Percentiles rank a stretch among this genome's conserved stretches.
Conservation (phyloP, 2,888 invertebrate genomes). For the Sipha maydis region DNA sequence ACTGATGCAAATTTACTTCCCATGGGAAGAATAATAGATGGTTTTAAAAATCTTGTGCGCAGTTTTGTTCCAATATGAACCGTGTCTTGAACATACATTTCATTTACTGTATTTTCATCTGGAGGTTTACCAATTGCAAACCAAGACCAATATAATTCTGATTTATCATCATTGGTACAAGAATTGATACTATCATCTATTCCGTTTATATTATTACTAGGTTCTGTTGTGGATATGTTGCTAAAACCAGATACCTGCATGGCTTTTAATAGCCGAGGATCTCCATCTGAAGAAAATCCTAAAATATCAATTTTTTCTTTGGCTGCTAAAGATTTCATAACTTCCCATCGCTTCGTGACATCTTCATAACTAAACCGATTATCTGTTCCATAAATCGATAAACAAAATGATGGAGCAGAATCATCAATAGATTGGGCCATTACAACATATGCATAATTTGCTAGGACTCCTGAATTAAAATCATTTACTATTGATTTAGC, state of each 20-base stretch:
- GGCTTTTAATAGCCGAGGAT: background rate
- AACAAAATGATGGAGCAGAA: constrained; percentile 11
- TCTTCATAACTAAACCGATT: constrained; percentile 2
- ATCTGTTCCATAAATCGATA: constrained; percentile 18
- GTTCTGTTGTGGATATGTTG: background rate
- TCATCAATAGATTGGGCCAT: constrained; percentile 13
- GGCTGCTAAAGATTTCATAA: background rate
- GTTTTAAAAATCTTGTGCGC: background rate
- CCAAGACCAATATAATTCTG: constrained; percentile 19
- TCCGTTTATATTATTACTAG: background rate
- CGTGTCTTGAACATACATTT: background rate
- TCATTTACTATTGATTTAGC: background rate
- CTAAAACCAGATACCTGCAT: background rate
- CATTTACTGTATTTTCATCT: background rate
- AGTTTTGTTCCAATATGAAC: constrained; percentile 18
- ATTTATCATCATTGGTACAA: background rate
- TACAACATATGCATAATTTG: constrained; percentile 7
- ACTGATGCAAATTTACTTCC: background rate
- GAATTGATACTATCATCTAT: no score
- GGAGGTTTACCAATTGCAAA: background rate
- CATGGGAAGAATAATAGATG: constrained; percentile 10
- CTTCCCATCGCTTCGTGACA: constrained; percentile 11
- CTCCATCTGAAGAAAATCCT: no score
- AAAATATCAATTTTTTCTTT: constrained; percentile 16
- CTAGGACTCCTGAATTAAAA: background rate